These are phyloP conservation scores for Heliconius congener DNA, from an alignment of 1,140 invertebrate species.

Conservation along the genomic window DNA sequence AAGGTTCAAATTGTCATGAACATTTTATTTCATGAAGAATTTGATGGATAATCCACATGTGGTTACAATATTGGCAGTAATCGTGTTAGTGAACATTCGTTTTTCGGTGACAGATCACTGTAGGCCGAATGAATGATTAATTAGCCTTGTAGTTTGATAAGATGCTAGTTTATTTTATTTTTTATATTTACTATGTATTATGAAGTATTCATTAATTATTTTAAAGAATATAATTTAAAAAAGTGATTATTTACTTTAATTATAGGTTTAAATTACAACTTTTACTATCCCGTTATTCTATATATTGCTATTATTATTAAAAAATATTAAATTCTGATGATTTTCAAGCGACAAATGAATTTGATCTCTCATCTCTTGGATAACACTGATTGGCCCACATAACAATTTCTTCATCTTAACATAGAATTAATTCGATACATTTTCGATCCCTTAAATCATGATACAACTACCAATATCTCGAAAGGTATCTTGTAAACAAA, in stretches of 20 bases:
- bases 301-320: too few species aligned
- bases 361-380: too few species aligned
- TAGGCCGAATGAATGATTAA: conserved; percentile 12
- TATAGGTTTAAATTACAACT: too few species aligned
- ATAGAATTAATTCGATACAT: not conserved
- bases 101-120: conserved; percentile 41
- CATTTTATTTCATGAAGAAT: not conserved
- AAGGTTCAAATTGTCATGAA: conserved; percentile 39
- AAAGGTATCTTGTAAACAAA: conserved; percentile 44
- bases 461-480: not conserved
- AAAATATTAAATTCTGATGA: too few species aligned
- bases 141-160: not conserved
- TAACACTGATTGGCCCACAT: too few species aligned
- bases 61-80: conserved; percentile 56
- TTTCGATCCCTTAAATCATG: not conserved
- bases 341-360: too few species aligned
- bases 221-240: not conserved
- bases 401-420: too few species aligned
- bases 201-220: too few species aligned
- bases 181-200: not conserved
- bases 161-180: not conserved
- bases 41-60: conserved; percentile 33
- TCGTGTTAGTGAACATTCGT: conserved; percentile 53
- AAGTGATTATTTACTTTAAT: too few species aligned
- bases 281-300: too few species aligned